Evolutionary conservation across 2,113 vertebrate genomes (phyloP), one percentile per base, ranked within the genome.

Genomic region (Herpetotheres cachinnans): DNA sequence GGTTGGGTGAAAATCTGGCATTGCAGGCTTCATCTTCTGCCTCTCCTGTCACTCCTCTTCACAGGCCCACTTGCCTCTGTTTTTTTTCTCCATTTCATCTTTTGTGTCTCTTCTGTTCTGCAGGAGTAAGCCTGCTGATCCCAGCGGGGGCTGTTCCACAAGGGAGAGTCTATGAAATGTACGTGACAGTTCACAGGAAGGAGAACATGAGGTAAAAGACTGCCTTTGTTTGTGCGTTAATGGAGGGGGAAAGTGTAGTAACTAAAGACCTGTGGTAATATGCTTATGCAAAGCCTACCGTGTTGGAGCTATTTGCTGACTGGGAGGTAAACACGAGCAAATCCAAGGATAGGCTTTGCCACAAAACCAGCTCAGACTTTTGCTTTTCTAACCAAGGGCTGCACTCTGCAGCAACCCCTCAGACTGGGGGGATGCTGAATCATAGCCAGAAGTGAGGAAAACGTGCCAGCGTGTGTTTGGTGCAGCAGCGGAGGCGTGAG

Each of bases 111-210:
- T 96, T 94, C 87, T 96, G 69, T 96, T 97, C 42, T 97, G 96
- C 98, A 99, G 99, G 99, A 96, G 99, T 99, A 88, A 99, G 99
- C 97, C 98, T 99, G 97, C 98, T 99, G 96, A 99, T 99, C 97
- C 99, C 99, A 83, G 99, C 99, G 0, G 99, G 99, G 90, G 99
- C 99, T 2, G 97, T 99, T 98, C 99, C 99, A 96, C 99, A 99
- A 98, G 99, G 99, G 83, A 98, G 99, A 97, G 99, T 99, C 93
- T 99, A 99, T 76, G 99, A 99, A 98, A 99, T 99, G 99, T 99
- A 99, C 91, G 98, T 99, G 98, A 99, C 99, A 32, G 99, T 99
- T 89, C 99, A 99, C 98, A 99, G 99, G 98, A 99, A 99, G 97
- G 99, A 99, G 96, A 99, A 97, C 97, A 98, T 99, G 99, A 99